Evolutionary conservation across 2,113 vertebrate species (phyloP), one percentile per base, ranked within the genome.

Genomic region (Chaetodon auriga): DNA sequence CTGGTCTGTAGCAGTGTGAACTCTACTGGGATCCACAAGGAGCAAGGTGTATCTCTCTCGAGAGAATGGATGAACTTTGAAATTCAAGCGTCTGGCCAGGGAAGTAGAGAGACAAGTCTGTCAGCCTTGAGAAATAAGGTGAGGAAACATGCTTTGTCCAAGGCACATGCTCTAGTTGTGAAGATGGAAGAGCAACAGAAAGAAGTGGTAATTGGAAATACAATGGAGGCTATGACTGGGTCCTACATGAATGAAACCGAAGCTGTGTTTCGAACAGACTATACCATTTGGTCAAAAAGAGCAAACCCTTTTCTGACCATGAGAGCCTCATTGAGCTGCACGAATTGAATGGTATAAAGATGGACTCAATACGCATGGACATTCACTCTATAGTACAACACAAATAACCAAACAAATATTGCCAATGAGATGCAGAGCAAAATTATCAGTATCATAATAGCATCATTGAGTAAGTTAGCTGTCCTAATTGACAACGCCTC

Each of bases 21-120:
- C 55, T 57, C n/a, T 23, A 57, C 25, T 57, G n/a, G 55, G 46
- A 57, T 57, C 55, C 12, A 57, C 55, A 57, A 57, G 55, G 55
- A 57, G n/a, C 55, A 57, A 57, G 23, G 23, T 57, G 55, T 57
- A 57, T 57, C 11, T 5, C n/a, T 57, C 23, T 12, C 10, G 6
- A 57, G 23, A 55, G 54, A 55, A 55, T 55, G 54, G 54, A 23
- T 55, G 54, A 55, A 55, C 10, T 55, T 55, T 23, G 54, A 55
- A 55, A 55, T 55, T 55, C 54, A 55, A 55, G 46, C 5, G 12
- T 48, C 46, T 48, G 46, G 46, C 46, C 46, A 48, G 46, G 46
- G 14, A 41, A 41, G 38, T 41, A 38, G 38, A 38, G 7, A 5
- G 38, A 38, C 38, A 48, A 48, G 46, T 48, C 46, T 48, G 46